Conservation (phyloP, 2,113 vertebrate species). For the Myrmophylax atrothorax region DNA sequence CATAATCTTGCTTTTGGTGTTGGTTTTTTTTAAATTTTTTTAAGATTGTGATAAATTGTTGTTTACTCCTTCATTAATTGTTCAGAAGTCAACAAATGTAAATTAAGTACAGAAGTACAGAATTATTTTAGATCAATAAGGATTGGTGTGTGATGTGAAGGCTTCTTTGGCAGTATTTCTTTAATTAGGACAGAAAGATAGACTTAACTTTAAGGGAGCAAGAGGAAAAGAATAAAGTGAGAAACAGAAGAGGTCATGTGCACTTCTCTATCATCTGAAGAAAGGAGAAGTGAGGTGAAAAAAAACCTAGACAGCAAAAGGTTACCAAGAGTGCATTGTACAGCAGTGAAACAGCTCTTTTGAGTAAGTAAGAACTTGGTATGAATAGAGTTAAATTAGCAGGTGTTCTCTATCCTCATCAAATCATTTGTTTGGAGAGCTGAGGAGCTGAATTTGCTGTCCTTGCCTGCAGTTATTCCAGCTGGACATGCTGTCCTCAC, state of each 20-base stretch:
- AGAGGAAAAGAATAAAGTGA: background rate
- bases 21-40: background rate
- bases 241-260: background rate
- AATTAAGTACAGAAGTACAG: background rate
- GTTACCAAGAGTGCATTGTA: background rate
- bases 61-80: background rate
- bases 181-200: background rate
- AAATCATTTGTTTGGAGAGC: background rate
- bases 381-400: background rate
- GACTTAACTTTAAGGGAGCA: background rate
- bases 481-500: background rate
- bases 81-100: background rate
- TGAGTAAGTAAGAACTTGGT: background rate
- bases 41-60: background rate
- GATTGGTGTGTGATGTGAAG: background rate
- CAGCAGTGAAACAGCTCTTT: background rate
- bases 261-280: background rate
- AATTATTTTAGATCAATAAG: background rate
- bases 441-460: conserved; percentile 7
- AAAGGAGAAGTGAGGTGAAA: background rate
- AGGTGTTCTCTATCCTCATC: background rate
- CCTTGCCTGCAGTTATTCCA: background rate
- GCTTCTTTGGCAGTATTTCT: background rate
- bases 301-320: background rate
- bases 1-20: background rate